phyloP scores from a whole-genome alignment of 2,888 invertebrate genomes.

The Camptogramma bilineatum region DNA sequence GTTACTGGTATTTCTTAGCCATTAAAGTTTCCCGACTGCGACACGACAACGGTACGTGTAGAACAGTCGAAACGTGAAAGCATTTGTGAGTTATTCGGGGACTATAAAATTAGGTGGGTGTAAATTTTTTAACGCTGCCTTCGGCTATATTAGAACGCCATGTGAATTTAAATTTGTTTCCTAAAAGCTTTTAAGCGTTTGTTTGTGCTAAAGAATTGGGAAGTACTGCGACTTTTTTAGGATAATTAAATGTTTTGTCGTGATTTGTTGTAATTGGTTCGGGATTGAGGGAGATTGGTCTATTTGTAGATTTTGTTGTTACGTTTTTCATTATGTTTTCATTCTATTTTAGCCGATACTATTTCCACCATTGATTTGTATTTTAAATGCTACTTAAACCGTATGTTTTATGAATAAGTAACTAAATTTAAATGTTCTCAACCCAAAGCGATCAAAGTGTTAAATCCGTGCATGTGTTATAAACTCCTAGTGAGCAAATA shows the following conservation, averaged over 20 bases:
- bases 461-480: conserved; percentile 2
- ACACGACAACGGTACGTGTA: background rate
- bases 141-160: conserved; percentile 56
- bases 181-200: conserved; percentile 53
- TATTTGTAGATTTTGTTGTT: conserved; percentile 22
- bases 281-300: conserved; percentile 25
- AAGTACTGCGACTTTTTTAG: conserved; percentile 33
- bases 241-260: conserved; percentile 36
- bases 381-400: background rate
- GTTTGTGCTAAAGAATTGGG: conserved; percentile 47
- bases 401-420: background rate
- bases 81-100: conserved; percentile 57
- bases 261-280: conserved; percentile 35
- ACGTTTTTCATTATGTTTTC: conserved; percentile 9
- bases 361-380: background rate
- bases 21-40: background rate
- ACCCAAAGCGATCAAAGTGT: background rate
- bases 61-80: conserved; percentile 55
- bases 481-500: conserved; percentile 19
- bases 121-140: conserved; percentile 62
- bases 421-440: background rate
- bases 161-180: conserved; percentile 61
- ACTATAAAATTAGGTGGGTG: conserved; percentile 68
- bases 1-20: background rate
- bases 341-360: background rate